phyloP scores from a whole-genome alignment of 2,888 invertebrate species.

The Leptothorax acervorum region DNA sequence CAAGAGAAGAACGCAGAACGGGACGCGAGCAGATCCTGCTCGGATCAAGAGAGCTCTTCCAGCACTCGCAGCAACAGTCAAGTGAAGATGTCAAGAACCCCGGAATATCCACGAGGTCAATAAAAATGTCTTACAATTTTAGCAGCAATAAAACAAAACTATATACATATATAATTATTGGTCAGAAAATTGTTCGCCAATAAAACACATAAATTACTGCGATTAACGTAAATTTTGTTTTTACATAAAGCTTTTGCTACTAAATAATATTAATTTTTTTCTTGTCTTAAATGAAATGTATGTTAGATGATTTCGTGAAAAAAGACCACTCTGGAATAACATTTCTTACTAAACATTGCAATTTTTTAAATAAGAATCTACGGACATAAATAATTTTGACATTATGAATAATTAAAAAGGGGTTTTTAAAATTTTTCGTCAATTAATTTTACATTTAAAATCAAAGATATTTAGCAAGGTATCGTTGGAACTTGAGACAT shows the following conservation, averaged over 20 bases:
- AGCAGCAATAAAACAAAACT: background rate
- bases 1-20: constrained; percentile 52
- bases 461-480: background rate
- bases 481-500: background rate
- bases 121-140: background rate
- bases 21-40: constrained; percentile 42
- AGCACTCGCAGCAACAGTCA: constrained; percentile 58
- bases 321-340: background rate
- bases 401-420: background rate
- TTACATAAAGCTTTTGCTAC: background rate
- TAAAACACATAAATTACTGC: background rate
- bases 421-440: background rate
- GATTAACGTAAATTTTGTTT: background rate
- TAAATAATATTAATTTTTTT: background rate
- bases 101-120: constrained; percentile 57
- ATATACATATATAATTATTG: background rate
- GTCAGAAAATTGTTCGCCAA: background rate
- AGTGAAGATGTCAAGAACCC: constrained; percentile 43
- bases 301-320: background rate
- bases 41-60: constrained; percentile 43
- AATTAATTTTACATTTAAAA: background rate
- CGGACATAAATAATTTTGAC: background rate
- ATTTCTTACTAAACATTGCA: background rate
- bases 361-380: background rate
- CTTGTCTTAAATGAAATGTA: background rate